These are phyloP conservation scores for Hydraecia micacea DNA, from an alignment of 2,888 invertebrate species.

Conservation along the genomic window DNA sequence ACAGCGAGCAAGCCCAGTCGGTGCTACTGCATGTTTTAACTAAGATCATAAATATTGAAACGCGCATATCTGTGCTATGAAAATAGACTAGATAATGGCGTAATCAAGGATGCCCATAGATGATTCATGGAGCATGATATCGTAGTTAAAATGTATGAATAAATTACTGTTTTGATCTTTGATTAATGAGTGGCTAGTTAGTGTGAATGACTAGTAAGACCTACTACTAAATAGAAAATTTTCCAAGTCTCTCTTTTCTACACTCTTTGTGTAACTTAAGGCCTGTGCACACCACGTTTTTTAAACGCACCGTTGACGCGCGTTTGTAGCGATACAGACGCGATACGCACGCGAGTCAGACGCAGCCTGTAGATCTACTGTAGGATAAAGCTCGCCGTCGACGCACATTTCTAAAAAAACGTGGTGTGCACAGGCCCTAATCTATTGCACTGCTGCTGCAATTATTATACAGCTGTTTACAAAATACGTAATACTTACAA, in stretches of 20 bases:
- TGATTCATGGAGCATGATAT: slow-evolving; percentile 34
- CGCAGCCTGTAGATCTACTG: too few species aligned
- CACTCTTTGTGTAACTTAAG: neutral
- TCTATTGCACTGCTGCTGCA: too few species aligned
- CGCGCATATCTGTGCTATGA: slow-evolving; percentile 52
- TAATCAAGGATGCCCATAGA: slow-evolving; percentile 46
- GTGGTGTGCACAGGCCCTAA: too few species aligned
- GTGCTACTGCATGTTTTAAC: slow-evolving; percentile 53
- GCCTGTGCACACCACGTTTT: too few species aligned
- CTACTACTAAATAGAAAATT: too few species aligned
- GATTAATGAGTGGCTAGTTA: neutral
- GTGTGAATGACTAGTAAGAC: too few species aligned
- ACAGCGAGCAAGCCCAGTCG: slow-evolving; percentile 36
- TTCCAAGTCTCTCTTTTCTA: too few species aligned
- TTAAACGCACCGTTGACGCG: too few species aligned
- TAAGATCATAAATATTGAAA: slow-evolving; percentile 66
- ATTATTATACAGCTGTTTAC: neutral
- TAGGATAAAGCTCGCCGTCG: too few species aligned
- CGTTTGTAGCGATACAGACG: too few species aligned
- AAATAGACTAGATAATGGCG: slow-evolving; percentile 55
- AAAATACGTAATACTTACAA: neutral
- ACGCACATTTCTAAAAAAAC: too few species aligned
- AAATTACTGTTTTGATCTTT: slow-evolving; percentile 8
- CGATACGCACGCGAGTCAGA: too few species aligned
- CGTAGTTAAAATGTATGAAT: slow-evolving; percentile 15